Percentiles rank a stretch among this genome's conserved stretches.
Evolutionary conservation across 2,113 vertebrate genomes (phyloP).

Genomic region (Daubentonia madagascariensis): DNA sequence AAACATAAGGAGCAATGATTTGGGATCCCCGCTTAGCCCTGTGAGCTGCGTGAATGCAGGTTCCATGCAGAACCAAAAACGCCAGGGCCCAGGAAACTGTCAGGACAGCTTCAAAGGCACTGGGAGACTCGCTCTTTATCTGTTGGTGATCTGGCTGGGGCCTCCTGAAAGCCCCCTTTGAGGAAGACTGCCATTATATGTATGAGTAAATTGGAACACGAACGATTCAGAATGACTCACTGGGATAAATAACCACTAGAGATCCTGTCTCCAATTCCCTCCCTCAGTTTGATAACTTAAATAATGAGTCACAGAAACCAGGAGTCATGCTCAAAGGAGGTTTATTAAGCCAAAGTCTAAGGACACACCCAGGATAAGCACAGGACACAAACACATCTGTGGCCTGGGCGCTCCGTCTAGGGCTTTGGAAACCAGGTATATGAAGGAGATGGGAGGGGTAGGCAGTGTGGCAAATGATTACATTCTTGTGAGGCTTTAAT

Average conservation of each 20-base stretch:
- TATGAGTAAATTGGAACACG: neutral
- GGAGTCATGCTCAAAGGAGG: no score
- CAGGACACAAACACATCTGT: no score
- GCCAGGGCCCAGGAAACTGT: neutral
- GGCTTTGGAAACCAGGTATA: no score
- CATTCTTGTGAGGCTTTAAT: no score
- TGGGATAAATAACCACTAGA: neutral
- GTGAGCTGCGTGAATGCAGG: neutral
- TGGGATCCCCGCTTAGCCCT: neutral
- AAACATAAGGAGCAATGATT: neutral
- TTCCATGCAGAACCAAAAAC: neutral
- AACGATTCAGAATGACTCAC: neutral
- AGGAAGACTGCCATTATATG: neutral
- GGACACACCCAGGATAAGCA: no score
- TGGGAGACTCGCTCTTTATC: neutral
- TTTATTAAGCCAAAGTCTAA: no score
- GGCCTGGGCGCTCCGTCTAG: no score
- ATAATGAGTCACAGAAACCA: no score
- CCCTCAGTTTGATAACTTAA: neutral
- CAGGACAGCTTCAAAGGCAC: neutral
- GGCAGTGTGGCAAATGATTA: no score
- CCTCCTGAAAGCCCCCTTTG: neutral
- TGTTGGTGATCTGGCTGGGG: neutral
- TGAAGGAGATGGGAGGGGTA: no score
- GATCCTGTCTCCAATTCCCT: neutral